These are phyloP conservation scores for Petrocephalus zakoni DNA, from an alignment of 2,113 vertebrate genomes.

Conservation along the genomic window DNA sequence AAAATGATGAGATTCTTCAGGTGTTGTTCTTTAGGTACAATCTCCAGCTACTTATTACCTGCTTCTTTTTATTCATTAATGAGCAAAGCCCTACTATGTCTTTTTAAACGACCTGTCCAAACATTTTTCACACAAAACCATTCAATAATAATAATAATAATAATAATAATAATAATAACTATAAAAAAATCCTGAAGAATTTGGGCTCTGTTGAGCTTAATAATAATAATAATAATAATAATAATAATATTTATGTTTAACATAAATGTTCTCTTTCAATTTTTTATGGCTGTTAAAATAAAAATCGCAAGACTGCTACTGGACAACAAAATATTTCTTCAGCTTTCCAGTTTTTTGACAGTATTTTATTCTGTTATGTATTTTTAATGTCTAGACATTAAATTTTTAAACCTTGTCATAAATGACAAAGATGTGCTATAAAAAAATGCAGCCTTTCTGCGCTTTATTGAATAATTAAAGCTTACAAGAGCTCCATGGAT, in stretches of 20 bases:
- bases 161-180: background rate
- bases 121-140: background rate
- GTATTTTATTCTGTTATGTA: background rate
- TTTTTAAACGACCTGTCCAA: background rate
- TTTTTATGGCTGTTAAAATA: background rate
- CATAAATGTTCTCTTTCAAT: background rate
- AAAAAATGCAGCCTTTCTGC: background rate
- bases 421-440: conserved; percentile 15
- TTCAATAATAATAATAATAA: background rate
- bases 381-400: conserved; percentile 15
- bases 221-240: background rate
- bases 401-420: conserved; percentile 14
- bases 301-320: background rate
- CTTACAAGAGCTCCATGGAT: background rate
- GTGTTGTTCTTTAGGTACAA: background rate
- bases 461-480: conserved; percentile 15
- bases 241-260: background rate
- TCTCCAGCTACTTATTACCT: background rate
- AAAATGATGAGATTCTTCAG: background rate
- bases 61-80: background rate
- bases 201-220: too few relatives aligned
- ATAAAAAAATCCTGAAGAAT: too few relatives aligned
- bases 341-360: background rate
- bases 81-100: background rate
- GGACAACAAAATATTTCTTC: background rate